Conservation (phyloP, 1,140 invertebrate genomes). For the Zaprionus ghesquierei region DNA sequence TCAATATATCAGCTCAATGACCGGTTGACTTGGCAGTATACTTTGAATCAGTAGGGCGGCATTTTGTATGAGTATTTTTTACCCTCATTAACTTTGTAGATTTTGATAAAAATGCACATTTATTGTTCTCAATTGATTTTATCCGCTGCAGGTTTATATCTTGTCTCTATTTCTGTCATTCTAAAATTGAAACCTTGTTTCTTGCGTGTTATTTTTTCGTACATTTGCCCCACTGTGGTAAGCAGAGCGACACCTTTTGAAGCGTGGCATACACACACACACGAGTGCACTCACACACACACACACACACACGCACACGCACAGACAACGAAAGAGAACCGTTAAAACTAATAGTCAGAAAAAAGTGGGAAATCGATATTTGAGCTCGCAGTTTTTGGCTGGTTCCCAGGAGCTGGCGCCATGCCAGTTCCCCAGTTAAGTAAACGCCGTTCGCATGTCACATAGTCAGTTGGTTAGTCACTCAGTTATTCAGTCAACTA, state of each 20-base stretch:
- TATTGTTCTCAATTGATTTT: too few relatives aligned
- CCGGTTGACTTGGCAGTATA: too few relatives aligned
- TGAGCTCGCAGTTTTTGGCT: slow-evolving; percentile 33
- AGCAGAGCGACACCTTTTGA: slow-evolving; percentile 15
- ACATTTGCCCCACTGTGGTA: not conserved
- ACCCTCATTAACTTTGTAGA: too few relatives aligned
- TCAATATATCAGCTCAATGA: not conserved
- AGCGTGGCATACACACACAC: too few relatives aligned
- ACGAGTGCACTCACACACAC: too few relatives aligned
- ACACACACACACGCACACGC: not conserved
- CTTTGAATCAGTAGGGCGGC: too few relatives aligned
- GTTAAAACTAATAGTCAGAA: slow-evolving; percentile 28
- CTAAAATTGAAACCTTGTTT: not conserved
- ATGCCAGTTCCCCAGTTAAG: not conserved
- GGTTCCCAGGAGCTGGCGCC: not conserved
- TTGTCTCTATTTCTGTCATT: not conserved
- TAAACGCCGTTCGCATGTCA: slow-evolving; percentile 28
- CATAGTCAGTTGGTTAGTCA: slow-evolving; percentile 15
- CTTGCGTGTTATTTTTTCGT: not conserved
- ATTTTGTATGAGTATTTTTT: too few relatives aligned
- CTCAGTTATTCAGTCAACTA: not conserved
- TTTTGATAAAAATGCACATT: too few relatives aligned
- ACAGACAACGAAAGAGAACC: slow-evolving; percentile 22
- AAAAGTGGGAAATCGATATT: slow-evolving; percentile 40
- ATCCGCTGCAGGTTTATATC: too few relatives aligned